A percentile compares a stretch with the other conserved stretches of the same genome.
These are phyloP conservation scores for Eutolmus rufibarbis DNA, from an alignment of 2,888 invertebrate genomes.

Conservation along the genomic window DNA sequence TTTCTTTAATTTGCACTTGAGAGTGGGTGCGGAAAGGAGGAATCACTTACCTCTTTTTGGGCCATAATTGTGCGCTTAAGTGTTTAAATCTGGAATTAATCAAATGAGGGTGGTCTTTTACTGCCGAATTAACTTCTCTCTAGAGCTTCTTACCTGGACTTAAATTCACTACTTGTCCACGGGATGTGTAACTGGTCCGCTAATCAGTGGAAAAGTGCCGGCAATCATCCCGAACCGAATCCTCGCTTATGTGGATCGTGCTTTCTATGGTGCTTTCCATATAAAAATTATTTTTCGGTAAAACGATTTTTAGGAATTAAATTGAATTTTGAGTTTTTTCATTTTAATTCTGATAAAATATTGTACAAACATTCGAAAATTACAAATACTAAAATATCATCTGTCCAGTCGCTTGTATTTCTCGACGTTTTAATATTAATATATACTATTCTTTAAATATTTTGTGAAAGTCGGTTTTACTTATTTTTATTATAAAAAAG, in stretches of 20 bases:
- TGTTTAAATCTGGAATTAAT: background rate
- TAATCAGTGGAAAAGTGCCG: background rate
- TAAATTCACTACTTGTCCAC: background rate
- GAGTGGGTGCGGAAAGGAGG: background rate
- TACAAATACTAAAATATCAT: too few species aligned
- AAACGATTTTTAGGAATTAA: background rate
- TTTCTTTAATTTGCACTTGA: background rate
- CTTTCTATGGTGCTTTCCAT: background rate
- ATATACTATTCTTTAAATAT: too few species aligned
- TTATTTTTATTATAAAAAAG: too few species aligned
- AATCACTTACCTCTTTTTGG: constrained; percentile 14
- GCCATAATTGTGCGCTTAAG: constrained; percentile 24
- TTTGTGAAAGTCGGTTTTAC: too few species aligned
- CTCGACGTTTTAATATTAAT: too few species aligned
- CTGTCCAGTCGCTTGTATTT: too few species aligned
- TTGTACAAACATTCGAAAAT: too few species aligned
- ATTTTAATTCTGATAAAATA: too few species aligned
- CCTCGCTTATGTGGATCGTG: background rate
- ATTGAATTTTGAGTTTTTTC: too few species aligned
- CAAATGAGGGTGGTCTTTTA: background rate
- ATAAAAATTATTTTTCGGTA: background rate
- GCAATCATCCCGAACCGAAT: background rate
- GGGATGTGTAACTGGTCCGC: background rate
- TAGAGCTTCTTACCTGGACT: background rate
- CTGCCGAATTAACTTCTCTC: background rate